Evolutionary conservation across 2,888 invertebrate genomes (phyloP).

Genomic region (Stenodema calcarata): DNA sequence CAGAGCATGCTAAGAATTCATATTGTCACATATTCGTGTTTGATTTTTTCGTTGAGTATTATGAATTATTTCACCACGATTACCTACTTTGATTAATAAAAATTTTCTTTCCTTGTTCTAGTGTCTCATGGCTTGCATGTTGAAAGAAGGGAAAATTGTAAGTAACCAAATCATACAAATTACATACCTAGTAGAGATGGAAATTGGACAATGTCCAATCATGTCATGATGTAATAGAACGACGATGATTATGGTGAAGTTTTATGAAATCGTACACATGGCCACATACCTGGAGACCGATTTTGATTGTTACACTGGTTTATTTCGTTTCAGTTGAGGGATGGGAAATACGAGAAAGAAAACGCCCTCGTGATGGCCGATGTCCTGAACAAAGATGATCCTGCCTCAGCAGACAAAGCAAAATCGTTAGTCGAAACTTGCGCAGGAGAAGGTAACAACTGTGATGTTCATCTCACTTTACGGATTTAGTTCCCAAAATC

Average conservation of each 20-base stretch:
- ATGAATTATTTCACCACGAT: too few relatives aligned
- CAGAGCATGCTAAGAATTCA: too few relatives aligned
- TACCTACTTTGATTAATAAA: too few relatives aligned
- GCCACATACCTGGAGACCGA: background rate
- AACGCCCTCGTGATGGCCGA: slow-evolving; percentile 51
- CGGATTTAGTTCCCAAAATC: too few relatives aligned
- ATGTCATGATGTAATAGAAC: too few relatives aligned
- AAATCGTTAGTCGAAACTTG: slow-evolving; percentile 50
- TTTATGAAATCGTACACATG: too few relatives aligned
- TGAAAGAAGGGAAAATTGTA: slow-evolving; percentile 52
- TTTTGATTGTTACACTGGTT: too few relatives aligned
- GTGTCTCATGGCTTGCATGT: slow-evolving; percentile 52
- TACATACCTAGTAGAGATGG: too few relatives aligned
- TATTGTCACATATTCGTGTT: too few relatives aligned
- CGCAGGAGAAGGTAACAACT: slow-evolving; percentile 37
- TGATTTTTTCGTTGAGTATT: too few relatives aligned
- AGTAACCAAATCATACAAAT: background rate
- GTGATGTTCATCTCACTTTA: background rate
- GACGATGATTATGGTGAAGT: too few relatives aligned
- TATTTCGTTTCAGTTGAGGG: slow-evolving; percentile 43
- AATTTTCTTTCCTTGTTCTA: background rate
- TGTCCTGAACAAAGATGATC: slow-evolving; percentile 47
- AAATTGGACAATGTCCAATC: too few relatives aligned
- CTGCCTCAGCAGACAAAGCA: slow-evolving; percentile 40
- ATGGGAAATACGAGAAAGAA: slow-evolving; percentile 49